Percentiles rank a stretch among this genome's conserved stretches.
These are phyloP conservation scores for Brachionus asplanchnoidis DNA, from an alignment of 1,140 invertebrate species.

Conservation along the genomic window DNA sequence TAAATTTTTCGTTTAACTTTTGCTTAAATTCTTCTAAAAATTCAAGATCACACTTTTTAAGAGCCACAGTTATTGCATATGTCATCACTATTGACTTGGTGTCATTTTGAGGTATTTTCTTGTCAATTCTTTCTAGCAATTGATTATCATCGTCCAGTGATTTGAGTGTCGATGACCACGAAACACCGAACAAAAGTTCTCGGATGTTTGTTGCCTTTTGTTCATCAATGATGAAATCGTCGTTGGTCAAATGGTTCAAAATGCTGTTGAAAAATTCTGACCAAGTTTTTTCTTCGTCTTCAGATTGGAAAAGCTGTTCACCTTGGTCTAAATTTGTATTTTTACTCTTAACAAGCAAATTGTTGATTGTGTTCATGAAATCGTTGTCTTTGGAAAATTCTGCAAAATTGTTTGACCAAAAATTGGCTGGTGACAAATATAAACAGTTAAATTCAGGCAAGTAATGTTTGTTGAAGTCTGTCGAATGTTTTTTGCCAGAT, in stretches of 20 bases:
- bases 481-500: constrained; percentile 9
- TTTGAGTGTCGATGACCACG: neutral
- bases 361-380: neutral
- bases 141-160: neutral
- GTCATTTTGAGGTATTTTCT: neutral
- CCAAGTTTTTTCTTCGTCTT: neutral
- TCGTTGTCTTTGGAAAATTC: constrained; percentile 46
- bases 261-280: neutral
- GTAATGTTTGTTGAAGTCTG: neutral
- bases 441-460: constrained; percentile 85
- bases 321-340: neutral
- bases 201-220: neutral
- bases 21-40: constrained; percentile 30
- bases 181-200: constrained; percentile 31
- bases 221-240: constrained; percentile 10
- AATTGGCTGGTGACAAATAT: constrained; percentile 82
- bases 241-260: neutral
- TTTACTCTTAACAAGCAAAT: neutral
- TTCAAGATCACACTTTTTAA: constrained; percentile 69
- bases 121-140: neutral
- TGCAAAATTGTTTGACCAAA: constrained; percentile 74
- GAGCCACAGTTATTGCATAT: constrained; percentile 80
- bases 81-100: constrained; percentile 66
- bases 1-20: constrained; percentile 13
- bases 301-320: neutral